Evolutionary conservation across 2,888 invertebrate species (phyloP), one percentile per base, ranked within the genome.

Genomic region (Eumerus sabulonum): DNA sequence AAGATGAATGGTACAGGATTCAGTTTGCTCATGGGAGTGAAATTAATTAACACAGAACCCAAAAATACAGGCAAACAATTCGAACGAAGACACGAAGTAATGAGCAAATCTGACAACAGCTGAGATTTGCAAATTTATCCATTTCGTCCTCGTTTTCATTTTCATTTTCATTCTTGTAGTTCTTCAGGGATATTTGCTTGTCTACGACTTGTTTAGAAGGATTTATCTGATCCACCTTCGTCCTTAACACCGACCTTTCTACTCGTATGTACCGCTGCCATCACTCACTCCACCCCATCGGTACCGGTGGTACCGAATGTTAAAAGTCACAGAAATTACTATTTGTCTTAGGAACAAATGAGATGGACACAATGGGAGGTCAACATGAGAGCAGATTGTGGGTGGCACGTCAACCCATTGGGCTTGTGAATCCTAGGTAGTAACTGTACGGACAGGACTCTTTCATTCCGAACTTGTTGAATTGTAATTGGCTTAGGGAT

Each of bases 301-400:
- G 27, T 27, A 2, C 27, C 7, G 27, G 2, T 27, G 2, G 7
- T 27, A 38, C 11, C 35, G 54, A 72, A 68, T 13, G 74, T 74
- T 64, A 70, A 79, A 79, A 79, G 74, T 79, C 74, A 50, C 79
- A 74, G 59, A 79, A 74, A 74, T 79, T 70, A 70, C 68, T 68
- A 64, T 70, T 74, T 74, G 70, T 68, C 63, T 79, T 38, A 17
- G 35, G 18, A 48, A 59, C 66, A 59, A 59, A 66, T 59, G 53
- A 59, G 64, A 74, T 50, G 64, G 44, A 62, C 45, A 57, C 47
- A 71, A 62, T 54, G 54, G 72, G 76, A 5, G 40, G 71, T 64
- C 64, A 64, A 38, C 64, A 54, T 13, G 11, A 9, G 36, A 12
- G 16, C 40, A 11, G 16, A 35, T 44, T 14, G 1, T 7, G 4